Percentiles rank a stretch among this genome's conserved stretches.
These are phyloP conservation scores for Vollenhovia emeryi DNA, from an alignment of 1,140 invertebrate genomes.

Conservation along the genomic window DNA sequence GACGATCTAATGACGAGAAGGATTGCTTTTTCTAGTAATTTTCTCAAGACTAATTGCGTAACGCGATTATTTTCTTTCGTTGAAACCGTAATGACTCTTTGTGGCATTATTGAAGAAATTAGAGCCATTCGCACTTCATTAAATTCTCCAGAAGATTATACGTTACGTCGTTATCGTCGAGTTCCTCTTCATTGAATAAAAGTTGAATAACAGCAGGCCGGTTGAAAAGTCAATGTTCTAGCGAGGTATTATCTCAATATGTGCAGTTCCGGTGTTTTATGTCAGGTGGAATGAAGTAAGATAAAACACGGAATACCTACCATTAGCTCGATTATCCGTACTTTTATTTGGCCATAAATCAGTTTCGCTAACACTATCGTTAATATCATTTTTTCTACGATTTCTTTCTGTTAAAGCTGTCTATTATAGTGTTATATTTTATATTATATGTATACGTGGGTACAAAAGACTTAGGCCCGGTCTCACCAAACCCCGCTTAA, in stretches of 20 bases:
- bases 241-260: background rate
- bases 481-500: too few species aligned
- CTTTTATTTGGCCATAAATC: background rate
- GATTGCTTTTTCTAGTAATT: background rate
- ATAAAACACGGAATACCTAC: background rate
- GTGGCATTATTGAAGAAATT: background rate
- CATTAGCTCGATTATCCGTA: background rate
- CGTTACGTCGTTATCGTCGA: background rate
- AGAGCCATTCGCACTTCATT: background rate
- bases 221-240: background rate
- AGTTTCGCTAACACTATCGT: background rate
- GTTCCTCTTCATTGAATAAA: constrained; percentile 6
- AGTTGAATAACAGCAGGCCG: background rate
- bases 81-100: background rate
- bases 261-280: background rate
- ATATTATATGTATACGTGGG: background rate
- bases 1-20: background rate
- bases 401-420: background rate
- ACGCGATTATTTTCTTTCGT: background rate
- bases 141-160: constrained; percentile 17
- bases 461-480: constrained; percentile 13
- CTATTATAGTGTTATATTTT: background rate
- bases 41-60: background rate
- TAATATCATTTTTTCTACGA: background rate
- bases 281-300: background rate